Base-by-base conservation (phyloP, 2,888 invertebrate species). In the Orthosia gothica region DNA sequence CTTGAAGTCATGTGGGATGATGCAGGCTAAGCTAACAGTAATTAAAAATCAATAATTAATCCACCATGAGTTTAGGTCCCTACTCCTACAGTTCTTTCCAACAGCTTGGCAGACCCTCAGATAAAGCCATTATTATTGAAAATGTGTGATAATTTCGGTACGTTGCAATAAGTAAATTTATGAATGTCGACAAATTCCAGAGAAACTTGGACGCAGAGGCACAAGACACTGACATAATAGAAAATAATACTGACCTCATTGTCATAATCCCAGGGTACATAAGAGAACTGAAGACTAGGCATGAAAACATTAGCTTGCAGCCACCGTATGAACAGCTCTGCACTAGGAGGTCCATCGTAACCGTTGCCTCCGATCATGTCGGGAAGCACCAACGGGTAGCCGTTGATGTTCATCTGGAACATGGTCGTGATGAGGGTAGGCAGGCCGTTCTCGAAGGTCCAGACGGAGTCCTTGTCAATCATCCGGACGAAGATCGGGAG, bases 241-340 rank as follows among this genome's bases (percentile, higher is more conserved):
- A 50, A 47, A 52, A 18, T 13, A 47, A 49, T 45, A 70, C 68
- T 57, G 0, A 95, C 96, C 90, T 97, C 97, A 5, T 95, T 89
- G 87, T 97, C 97, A 89, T 97, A 98, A 76, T 98, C 97, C 98
- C 98, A 99, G 0, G 98, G 98, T 13, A 97, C 97, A 79, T 97
- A 97, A 2, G 98, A 98, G 92, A 98, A 98, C 94, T 98, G 98
- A 91, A 98, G 94, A 11, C 97, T 95, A 0, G 98, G 98, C 97
- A 99, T 98, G 87, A 98, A 98, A 0, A 97, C 97, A 80, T 97
- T 98, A 0, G 98, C 97, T 90, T 98, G 98, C 52, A 98, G 94
- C 98, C 98, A 98, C 59, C 98, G 95, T 40, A 98, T 97, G 88
- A 97, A 98, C 47, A 98, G 91, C 90, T 98, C 97, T 77, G 97